Conservation (phyloP, 2,888 invertebrate genomes). For the Dysmachus trigonus region DNA sequence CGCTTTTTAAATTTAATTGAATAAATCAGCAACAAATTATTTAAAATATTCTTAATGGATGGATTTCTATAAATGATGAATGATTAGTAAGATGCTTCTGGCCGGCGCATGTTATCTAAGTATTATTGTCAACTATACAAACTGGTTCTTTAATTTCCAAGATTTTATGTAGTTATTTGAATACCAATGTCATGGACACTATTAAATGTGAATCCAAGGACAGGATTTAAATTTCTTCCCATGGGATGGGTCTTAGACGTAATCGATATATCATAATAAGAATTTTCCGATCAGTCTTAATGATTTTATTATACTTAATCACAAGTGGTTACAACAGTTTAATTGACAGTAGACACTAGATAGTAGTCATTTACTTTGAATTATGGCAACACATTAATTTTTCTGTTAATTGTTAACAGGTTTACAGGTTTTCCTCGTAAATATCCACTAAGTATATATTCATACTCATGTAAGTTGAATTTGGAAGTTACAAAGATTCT, state of each 20-base stretch:
- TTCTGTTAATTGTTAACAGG: not conserved
- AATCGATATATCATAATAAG: not conserved
- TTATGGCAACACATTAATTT: not conserved
- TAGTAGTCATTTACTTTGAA: not conserved
- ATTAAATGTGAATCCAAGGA: not conserved
- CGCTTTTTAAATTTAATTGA: not conserved
- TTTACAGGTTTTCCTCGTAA: not conserved
- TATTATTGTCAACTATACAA: not conserved
- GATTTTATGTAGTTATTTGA: not conserved
- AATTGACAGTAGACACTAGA: too few relatives aligned
- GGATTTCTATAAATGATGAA: not conserved
- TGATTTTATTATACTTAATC: not conserved
- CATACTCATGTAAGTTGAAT: not conserved
- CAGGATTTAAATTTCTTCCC: not conserved
- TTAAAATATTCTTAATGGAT: not conserved
- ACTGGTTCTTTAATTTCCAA: not conserved
- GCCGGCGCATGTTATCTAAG: not conserved
- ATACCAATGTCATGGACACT: not conserved
- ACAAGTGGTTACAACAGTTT: not conserved
- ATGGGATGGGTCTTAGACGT: not conserved
- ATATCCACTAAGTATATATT: not conserved
- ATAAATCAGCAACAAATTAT: not conserved
- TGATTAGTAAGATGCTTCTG: not conserved
- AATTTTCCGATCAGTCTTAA: not conserved
- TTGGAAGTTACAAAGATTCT: not conserved